Percentiles rank a stretch among this genome's conserved stretches.
Conservation (phyloP, 2,888 invertebrate genomes). For the Beris chalybata region DNA sequence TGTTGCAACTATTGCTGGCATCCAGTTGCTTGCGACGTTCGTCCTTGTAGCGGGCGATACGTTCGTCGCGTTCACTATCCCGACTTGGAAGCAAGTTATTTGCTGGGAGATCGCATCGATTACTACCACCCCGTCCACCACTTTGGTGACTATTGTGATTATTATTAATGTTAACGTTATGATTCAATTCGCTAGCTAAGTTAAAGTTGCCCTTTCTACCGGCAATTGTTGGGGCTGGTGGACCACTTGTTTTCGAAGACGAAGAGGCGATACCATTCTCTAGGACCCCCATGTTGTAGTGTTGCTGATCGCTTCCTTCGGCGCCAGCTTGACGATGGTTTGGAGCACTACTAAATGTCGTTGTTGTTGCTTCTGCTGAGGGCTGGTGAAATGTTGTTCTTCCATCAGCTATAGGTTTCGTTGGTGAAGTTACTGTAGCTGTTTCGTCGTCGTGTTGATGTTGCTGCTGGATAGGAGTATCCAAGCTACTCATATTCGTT, state of each 20-base stretch:
- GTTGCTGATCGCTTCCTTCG: slow-evolving; percentile 15
- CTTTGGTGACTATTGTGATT: slow-evolving; percentile 17
- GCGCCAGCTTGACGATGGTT: slow-evolving; percentile 6
- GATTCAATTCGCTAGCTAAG: slow-evolving; percentile 38
- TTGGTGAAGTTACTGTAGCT: not conserved
- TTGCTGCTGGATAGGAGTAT: slow-evolving; percentile 39
- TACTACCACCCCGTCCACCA: slow-evolving; percentile 47
- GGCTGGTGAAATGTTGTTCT: slow-evolving; percentile 16
- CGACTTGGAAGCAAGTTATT: not conserved
- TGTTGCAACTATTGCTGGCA: slow-evolving; percentile 56
- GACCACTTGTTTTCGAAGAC: not conserved
- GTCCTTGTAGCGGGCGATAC: slow-evolving; percentile 73
- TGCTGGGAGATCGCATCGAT: not conserved
- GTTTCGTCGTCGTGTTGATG: slow-evolving; percentile 24
- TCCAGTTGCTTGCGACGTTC: slow-evolving; percentile 70
- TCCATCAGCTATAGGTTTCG: slow-evolving; percentile 8
- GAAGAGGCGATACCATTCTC: slow-evolving; percentile 19
- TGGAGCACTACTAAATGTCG: slow-evolving; percentile 9
- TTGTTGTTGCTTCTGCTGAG: not conserved
- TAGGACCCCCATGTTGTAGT: slow-evolving; percentile 29
- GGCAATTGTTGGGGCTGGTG: not conserved
- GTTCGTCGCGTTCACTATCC: slow-evolving; percentile 60
- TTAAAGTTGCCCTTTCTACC: slow-evolving; percentile 30
- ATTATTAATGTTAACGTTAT: slow-evolving; percentile 47
- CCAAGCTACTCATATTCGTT: slow-evolving; percentile 37